phyloP scores from a whole-genome alignment of 2,888 invertebrate genomes.

The Melanargia galathea region DNA sequence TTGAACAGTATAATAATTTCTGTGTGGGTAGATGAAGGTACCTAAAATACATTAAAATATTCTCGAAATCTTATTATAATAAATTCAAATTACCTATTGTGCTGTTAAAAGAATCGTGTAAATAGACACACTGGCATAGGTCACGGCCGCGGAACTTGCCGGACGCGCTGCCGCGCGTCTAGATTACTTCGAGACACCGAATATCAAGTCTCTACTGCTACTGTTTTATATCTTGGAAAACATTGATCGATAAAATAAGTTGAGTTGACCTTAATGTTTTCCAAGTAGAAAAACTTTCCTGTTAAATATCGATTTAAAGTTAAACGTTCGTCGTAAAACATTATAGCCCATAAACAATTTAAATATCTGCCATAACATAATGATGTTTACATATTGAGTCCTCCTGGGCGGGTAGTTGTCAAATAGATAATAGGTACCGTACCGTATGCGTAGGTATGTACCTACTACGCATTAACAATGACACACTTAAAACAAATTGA shows the following conservation, averaged over 20 bases:
- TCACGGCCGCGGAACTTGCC: too few relatives aligned
- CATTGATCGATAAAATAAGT: neutral
- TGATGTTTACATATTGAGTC: neutral
- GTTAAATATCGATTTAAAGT: neutral
- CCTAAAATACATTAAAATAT: too few relatives aligned
- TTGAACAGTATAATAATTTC: too few relatives aligned
- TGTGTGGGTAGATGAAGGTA: too few relatives aligned
- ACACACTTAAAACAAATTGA: conserved; percentile 32
- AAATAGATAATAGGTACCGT: neutral
- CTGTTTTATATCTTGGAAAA: neutral
- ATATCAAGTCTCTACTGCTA: too few relatives aligned
- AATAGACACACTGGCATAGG: too few relatives aligned
- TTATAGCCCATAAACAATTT: neutral
- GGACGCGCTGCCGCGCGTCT: too few relatives aligned
- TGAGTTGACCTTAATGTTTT: neutral
- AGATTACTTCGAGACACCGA: too few relatives aligned
- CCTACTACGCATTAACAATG: conserved; percentile 11
- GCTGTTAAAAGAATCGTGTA: too few relatives aligned
- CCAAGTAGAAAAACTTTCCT: neutral
- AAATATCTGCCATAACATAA: neutral
- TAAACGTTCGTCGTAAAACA: neutral
- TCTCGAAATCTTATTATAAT: too few relatives aligned
- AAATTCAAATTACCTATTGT: too few relatives aligned
- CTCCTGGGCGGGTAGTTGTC: neutral
- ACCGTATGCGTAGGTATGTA: neutral